Evolutionary conservation across 1,140 invertebrate species (phyloP).

Genomic region (Archivesica marissinica): DNA sequence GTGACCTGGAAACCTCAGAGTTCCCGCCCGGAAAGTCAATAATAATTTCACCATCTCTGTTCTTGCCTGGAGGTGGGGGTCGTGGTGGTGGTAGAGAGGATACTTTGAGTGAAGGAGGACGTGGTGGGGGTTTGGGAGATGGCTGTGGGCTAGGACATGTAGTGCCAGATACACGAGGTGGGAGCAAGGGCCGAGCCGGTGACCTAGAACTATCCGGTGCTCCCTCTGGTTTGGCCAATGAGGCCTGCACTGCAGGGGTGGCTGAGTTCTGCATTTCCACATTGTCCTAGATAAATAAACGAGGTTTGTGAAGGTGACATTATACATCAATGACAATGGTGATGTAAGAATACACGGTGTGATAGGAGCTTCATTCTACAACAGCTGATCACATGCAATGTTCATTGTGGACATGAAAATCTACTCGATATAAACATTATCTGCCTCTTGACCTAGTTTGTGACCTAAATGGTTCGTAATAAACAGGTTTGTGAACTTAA

Average conservation of each 20-base stretch:
- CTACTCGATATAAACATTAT: too few species aligned
- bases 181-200: slow-evolving; percentile 5
- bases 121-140: slow-evolving; percentile 40
- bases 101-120: slow-evolving; percentile 46
- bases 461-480: too few species aligned
- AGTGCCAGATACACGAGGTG: slow-evolving; percentile 7
- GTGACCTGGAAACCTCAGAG: background rate
- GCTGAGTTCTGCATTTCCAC: slow-evolving; percentile 50
- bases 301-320: slow-evolving; percentile 28
- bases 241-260: slow-evolving; percentile 27
- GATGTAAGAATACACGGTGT: background rate
- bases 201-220: slow-evolving; percentile 20
- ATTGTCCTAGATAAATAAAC: slow-evolving; percentile 58
- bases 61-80: slow-evolving; percentile 44
- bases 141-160: slow-evolving; percentile 27
- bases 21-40: slow-evolving; percentile 29
- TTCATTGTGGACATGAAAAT: background rate
- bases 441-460: too few species aligned
- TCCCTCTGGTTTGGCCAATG: slow-evolving; percentile 44
- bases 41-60: slow-evolving; percentile 38
- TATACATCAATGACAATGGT: background rate
- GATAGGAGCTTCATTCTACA: background rate
- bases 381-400: background rate
- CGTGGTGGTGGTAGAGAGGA: slow-evolving; percentile 22
- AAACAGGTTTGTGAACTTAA: too few species aligned